A percentile compares a stretch with the other conserved stretches of the same genome.
Conservation (phyloP, 2,113 vertebrate genomes). For the Heloderma charlesbogerti region DNA sequence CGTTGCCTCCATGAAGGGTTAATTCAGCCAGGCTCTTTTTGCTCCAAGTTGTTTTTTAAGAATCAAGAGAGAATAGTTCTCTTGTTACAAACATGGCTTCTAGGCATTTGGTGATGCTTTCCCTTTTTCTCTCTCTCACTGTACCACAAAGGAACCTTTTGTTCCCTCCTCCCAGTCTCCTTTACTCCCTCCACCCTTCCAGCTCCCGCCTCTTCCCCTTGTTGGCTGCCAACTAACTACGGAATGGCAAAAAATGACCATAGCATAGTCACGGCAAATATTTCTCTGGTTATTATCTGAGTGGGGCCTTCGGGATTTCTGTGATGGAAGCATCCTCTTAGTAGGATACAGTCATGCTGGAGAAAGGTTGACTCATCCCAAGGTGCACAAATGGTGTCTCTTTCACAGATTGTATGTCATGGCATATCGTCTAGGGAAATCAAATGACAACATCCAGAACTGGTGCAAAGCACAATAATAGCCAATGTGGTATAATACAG, state of each 20-base stretch:
- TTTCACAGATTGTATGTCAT: conserved; percentile 47
- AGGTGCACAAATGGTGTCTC: conserved; percentile 37
- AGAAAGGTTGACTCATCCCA: conserved; percentile 48
- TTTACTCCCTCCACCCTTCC: conserved; percentile 70
- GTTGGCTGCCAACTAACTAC: conserved; percentile 76
- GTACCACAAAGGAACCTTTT: conserved; percentile 83
- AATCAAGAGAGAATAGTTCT: conserved; percentile 81
- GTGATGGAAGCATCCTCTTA: conserved; percentile 47
- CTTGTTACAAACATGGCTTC: conserved; percentile 88
- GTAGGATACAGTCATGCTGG: conserved; percentile 36
- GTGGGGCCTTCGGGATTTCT: conserved; percentile 55
- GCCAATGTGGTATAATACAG: not conserved
- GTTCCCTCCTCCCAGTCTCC: conserved; percentile 75
- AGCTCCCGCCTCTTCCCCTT: conserved; percentile 69
- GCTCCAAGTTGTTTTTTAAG: conserved; percentile 81
- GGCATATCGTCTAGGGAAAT: conserved; percentile 43
- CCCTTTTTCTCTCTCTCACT: conserved; percentile 73
- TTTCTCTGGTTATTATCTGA: conserved; percentile 65
- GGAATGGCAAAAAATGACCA: conserved; percentile 77
- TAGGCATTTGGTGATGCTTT: conserved; percentile 84
- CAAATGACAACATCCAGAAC: conserved; percentile 47
- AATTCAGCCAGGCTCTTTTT: conserved; percentile 67
- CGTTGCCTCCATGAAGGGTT: conserved; percentile 61
- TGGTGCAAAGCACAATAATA: not conserved
- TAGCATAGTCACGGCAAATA: conserved; percentile 70